Conservation (phyloP, 2,888 invertebrate species). For the Leptopilina drosophilae region DNA sequence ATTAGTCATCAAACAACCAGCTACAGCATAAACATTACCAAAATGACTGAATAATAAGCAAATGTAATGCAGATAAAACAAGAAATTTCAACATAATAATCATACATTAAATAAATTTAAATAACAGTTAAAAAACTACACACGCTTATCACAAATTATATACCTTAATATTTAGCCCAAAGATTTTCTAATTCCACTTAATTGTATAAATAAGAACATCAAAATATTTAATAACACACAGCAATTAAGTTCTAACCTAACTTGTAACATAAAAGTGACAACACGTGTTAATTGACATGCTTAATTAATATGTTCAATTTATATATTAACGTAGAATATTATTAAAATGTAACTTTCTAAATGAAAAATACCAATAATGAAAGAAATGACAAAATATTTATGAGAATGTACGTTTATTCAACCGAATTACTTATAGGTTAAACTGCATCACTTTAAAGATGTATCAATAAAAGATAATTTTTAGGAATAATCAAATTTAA, state of each 20-base stretch:
- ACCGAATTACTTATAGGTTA: neutral
- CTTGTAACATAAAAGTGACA: conserved; percentile 3
- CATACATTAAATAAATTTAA: no score
- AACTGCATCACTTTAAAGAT: neutral
- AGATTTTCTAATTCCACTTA: no score
- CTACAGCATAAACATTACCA: neutral
- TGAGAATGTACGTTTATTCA: neutral
- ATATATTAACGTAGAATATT: neutral
- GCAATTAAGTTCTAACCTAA: neutral
- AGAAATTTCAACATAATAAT: no score
- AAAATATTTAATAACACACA: no score
- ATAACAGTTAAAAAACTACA: no score
- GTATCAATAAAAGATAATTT: no score
- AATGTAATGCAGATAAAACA: no score
- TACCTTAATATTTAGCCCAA: no score
- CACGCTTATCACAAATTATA: no score
- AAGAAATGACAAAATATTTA: neutral
- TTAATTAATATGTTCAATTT: neutral
- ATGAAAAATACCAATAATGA: neutral
- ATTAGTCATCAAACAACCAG: neutral
- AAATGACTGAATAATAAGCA: neutral
- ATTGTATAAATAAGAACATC: no score
- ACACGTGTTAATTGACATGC: neutral
- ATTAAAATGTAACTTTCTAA: no score
- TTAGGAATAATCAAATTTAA: neutral